Conservation (phyloP, 2,797 vertebrate genomes). For the Menidia menidia region DNA sequence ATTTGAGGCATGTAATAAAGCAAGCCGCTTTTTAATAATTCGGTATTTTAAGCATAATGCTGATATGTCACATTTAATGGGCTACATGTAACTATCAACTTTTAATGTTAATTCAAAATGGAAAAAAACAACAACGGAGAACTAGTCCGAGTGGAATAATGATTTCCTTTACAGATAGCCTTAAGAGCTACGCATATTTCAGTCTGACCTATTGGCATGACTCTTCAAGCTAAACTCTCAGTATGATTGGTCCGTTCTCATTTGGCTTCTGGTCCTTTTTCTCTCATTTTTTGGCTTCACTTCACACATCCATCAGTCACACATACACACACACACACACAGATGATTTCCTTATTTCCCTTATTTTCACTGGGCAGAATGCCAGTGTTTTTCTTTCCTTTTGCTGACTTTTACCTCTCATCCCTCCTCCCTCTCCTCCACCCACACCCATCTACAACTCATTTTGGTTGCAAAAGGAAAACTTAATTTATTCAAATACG, state of each 20-base stretch:
- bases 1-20: neutral
- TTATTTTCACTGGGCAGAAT: constrained; percentile 41
- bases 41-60: neutral
- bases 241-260: constrained; percentile 34
- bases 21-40: neutral
- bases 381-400: constrained; percentile 68
- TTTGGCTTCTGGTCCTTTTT: constrained; percentile 27
- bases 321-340: constrained; percentile 53
- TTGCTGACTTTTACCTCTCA: constrained; percentile 49
- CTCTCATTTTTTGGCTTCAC: constrained; percentile 29
- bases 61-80: neutral
- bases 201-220: constrained; percentile 29
- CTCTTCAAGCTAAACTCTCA: constrained; percentile 15
- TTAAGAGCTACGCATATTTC: constrained; percentile 13
- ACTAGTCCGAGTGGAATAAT: neutral
- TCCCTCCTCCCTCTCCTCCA: constrained; percentile 7
- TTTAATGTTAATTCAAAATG: neutral
- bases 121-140: neutral
- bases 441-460: constrained; percentile 5
- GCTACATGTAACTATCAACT: neutral
- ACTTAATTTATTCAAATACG: constrained; percentile 64
- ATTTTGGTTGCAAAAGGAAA: constrained; percentile 38
- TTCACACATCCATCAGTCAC: constrained; percentile 56
- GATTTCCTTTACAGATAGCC: constrained; percentile 16
- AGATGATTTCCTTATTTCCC: constrained; percentile 48